Percentiles rank a stretch among this genome's conserved stretches.
Evolutionary conservation across 2,888 invertebrate species (phyloP).

Genomic region (Nudaria mundana): DNA sequence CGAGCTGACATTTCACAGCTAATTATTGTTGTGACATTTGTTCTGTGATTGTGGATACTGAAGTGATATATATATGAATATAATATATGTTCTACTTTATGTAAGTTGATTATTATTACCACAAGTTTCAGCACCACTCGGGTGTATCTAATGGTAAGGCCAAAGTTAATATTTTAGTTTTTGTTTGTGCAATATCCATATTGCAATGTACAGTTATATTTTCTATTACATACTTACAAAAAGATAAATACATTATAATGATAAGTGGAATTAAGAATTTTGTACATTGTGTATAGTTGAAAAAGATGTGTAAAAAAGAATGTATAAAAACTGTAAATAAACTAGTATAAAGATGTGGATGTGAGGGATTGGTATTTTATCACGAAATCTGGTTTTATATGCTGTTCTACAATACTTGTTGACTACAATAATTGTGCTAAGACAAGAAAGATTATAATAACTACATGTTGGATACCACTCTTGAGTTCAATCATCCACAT

Average conservation of each 20-base stretch:
- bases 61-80: slow-evolving; percentile 42
- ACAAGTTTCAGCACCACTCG: slow-evolving; percentile 48
- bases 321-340: slow-evolving; percentile 71
- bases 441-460: slow-evolving; percentile 19
- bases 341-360: slow-evolving; percentile 44
- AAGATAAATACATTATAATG: slow-evolving; percentile 51
- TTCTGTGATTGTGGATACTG: slow-evolving; percentile 45
- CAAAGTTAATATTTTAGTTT: slow-evolving; percentile 76
- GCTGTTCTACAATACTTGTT: slow-evolving; percentile 17
- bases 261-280: slow-evolving; percentile 51
- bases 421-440: no score
- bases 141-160: slow-evolving; percentile 74
- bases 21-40: slow-evolving; percentile 37
- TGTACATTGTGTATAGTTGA: slow-evolving; percentile 77
- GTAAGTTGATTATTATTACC: slow-evolving; percentile 36
- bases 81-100: slow-evolving; percentile 27
- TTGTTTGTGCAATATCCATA: slow-evolving; percentile 75
- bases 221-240: slow-evolving; percentile 46
- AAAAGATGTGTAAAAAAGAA: slow-evolving; percentile 57
- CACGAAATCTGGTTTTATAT: slow-evolving; percentile 17
- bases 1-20: slow-evolving; percentile 31
- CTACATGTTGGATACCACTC: slow-evolving; percentile 27
- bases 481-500: slow-evolving; percentile 30
- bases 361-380: slow-evolving; percentile 33
- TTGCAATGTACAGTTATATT: slow-evolving; percentile 76